Evolutionary conservation across 2,888 invertebrate genomes (phyloP), one percentile per base, ranked within the genome.

Genomic region (Netelia inedita): DNA sequence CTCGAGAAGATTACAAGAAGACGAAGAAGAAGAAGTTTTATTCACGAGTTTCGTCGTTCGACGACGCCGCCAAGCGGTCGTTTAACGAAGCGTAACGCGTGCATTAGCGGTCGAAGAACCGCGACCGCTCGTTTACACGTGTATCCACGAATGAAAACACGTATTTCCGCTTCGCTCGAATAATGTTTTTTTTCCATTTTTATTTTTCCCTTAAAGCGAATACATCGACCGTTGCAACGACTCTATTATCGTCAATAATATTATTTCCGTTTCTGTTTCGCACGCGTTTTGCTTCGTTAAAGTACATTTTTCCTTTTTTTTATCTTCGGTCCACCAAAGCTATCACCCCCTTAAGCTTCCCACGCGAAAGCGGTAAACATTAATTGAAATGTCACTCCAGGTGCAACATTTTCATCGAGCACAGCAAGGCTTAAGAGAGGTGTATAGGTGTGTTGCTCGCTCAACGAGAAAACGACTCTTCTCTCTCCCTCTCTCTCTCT

Each of bases 311-410:
- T 2, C 16, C 16, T 9, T 35, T 16, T n/a, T 55, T 9, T n/a
- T 0, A 35, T 63, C 19, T 21, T 59, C 41, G 55, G 6, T 55
- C 41, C 50, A 35, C 28, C 46, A 43, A 68, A 69, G 80, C 57
- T n/a, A 72, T 53, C 23, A 59, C 61, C 84, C 61, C 76, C 82
- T 86, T 74, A 35, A 35, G 63, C 90, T 92, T 92, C 92, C 91
- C 92, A 91, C 92, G 92, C 90, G 86, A 88, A 86, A 80, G 88
- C 87, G 87, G 88, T 89, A 89, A 89, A 91, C 92, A 91, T 92
- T 92, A 92, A 92, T 92, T 92, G 92, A 92, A 92, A 92, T 91
- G 92, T 92, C 92, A 91, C 88, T 92, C 88, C 88, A 76, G 76
- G 87, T 86, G 90, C 90, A 91, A 92, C 91, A 92, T 91, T 92